A percentile compares a stretch with the other conserved stretches of the same genome.
Conservation (phyloP, 2,797 vertebrate genomes). For the Neosilurus mollespiculum region DNA sequence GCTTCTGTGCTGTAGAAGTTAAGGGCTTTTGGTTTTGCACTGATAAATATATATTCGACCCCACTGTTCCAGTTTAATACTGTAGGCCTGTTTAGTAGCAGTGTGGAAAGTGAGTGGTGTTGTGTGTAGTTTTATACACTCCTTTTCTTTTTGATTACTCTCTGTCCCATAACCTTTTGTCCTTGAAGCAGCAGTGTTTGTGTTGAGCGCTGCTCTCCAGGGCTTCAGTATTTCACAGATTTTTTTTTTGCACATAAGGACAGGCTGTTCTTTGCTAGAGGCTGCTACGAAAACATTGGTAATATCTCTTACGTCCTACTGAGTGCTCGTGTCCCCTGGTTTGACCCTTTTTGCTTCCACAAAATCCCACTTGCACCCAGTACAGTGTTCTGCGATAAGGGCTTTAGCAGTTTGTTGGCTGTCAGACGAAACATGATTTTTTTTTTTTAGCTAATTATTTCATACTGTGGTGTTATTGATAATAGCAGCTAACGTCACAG, state of each 20-base stretch:
- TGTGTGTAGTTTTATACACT: constrained; percentile 31
- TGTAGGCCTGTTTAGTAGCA: constrained; percentile 31
- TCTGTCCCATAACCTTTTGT: constrained; percentile 70
- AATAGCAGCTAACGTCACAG: constrained; percentile 9
- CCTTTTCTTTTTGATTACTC: constrained; percentile 43
- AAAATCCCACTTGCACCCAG: constrained; percentile 8
- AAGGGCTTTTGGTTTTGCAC: constrained; percentile 39
- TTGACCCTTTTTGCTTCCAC: constrained; percentile 47
- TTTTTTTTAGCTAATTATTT: neutral
- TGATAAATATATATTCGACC: constrained; percentile 7
- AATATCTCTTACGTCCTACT: constrained; percentile 56
- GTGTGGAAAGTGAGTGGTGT: constrained; percentile 3
- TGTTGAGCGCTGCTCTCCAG: constrained; percentile 53
- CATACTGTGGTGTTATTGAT: constrained; percentile 13
- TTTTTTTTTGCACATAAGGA: constrained; percentile 56
- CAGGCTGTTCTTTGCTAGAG: constrained; percentile 59
- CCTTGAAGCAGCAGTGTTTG: constrained; percentile 67
- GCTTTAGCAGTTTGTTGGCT: constrained; percentile 9
- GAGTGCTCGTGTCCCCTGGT: constrained; percentile 50
- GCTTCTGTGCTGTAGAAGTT: constrained; percentile 50
- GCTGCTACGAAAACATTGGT: constrained; percentile 57
- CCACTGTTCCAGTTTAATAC: constrained; percentile 30
- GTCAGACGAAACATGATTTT: constrained; percentile 10
- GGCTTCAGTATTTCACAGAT: constrained; percentile 68
- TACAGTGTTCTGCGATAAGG: constrained; percentile 26